Evolutionary conservation across 1,140 invertebrate species (phyloP), one percentile per base, ranked within the genome.

Genomic region (Trichoplusia ni): DNA sequence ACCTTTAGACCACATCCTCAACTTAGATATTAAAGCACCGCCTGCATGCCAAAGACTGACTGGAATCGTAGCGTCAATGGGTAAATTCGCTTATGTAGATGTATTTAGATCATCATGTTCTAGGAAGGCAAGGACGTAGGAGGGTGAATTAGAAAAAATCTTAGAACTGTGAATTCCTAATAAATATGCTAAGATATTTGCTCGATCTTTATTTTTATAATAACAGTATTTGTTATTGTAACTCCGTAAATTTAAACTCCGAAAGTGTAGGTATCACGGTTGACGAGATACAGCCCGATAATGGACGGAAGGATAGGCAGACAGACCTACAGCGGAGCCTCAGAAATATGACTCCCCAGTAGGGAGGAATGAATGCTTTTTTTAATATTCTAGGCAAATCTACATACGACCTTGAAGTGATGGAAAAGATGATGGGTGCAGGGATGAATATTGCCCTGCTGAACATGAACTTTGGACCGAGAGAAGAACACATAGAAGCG

Each of bases 361-460:
- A n/a, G n/a, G n/a, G n/a, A n/a, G n/a, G n/a, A n/a, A n/a, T n/a
- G n/a, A n/a, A n/a, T n/a, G n/a, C n/a, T n/a, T n/a, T n/a, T n/a
- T n/a, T n/a, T n/a, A n/a, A n/a, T n/a, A n/a, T 75, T 72, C 16
- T 64, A 90, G 88, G 88, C 4, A 81, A 76, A 69, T 76, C 86
- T 1, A 81, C 82, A 8, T 68, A 73, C 5, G 80, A 86, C 19
- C 8, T 84, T 4, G 82, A 85, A 19, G 42, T 69, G n/a, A 58
- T 97, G 59, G 92, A 94, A 71, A 91, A 95, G 69, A 95, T 97
- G 94, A 95, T 97, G 61, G 91, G 92, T 42, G 93, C 93, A 25
- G 96, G 96, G 0, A 97, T 97, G 95, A 96, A 96, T 67, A 93
- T 97, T 71, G 95, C 95, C 16, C 79, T 95, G 18, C 85, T 97